Evolutionary conservation across 2,888 invertebrate species (phyloP).

Genomic region (Epistrophella euchroma): DNA sequence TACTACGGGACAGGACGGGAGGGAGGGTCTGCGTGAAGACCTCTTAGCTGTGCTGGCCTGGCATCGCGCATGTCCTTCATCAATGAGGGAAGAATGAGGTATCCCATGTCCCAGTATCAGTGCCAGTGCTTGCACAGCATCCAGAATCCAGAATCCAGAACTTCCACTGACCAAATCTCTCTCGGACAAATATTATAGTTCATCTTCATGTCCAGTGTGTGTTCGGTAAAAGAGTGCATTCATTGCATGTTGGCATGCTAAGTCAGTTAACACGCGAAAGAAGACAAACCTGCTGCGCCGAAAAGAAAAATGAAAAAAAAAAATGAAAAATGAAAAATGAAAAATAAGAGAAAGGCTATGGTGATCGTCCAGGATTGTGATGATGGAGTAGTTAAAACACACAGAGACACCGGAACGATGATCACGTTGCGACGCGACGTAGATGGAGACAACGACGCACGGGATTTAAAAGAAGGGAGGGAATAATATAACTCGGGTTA

Average conservation of each 20-base stretch:
- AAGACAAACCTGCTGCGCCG: constrained; percentile 43
- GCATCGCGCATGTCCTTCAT: constrained; percentile 45
- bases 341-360: constrained; percentile 4
- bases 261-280: constrained; percentile 62
- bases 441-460: neutral
- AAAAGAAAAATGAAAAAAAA: neutral
- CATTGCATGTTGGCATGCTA: constrained; percentile 71
- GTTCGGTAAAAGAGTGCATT: constrained; percentile 35
- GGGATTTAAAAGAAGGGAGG: constrained; percentile 2
- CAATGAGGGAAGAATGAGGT: constrained; percentile 1
- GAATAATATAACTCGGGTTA: constrained; percentile 41
- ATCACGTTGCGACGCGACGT: neutral
- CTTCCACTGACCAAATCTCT: constrained; percentile 27
- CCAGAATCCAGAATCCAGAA: neutral
- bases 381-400: constrained; percentile 39
- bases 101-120: neutral
- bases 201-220: constrained; percentile 38
- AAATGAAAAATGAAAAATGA: neutral
- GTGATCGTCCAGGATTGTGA: constrained; percentile 51
- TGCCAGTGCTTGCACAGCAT: neutral
- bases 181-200: constrained; percentile 26
- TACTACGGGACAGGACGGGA: neutral
- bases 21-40: neutral
- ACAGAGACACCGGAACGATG: constrained; percentile 10
- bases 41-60: constrained; percentile 27